phyloP scores from a whole-genome alignment of 1,140 invertebrate species.

The Papilio machaon region DNA sequence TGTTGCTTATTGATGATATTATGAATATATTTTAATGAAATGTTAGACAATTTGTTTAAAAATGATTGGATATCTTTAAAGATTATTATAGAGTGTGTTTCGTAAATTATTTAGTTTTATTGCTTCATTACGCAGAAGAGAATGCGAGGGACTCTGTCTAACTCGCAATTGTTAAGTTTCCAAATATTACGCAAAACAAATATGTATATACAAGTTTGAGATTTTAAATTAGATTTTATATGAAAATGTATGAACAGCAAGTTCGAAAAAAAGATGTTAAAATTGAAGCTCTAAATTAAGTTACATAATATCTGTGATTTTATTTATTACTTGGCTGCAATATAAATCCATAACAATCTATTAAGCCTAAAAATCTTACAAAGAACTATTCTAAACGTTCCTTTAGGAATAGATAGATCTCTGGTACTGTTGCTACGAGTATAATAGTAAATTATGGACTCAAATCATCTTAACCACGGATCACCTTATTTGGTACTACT shows the following conservation, averaged over 20 bases:
- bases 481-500: background rate
- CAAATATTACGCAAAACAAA: conserved; percentile 69
- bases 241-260: conserved; percentile 49
- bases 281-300: conserved; percentile 72
- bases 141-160: conserved; percentile 38
- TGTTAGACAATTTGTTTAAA: conserved; percentile 77
- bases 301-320: conserved; percentile 76
- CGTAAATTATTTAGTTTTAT: conserved; percentile 73
- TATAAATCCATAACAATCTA: conserved; percentile 57
- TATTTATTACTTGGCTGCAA: conserved; percentile 74
- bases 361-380: conserved; percentile 62
- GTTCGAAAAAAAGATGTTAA: conserved; percentile 51
- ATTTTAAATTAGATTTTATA: conserved; percentile 65
- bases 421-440: conserved; percentile 74
- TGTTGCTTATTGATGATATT: conserved; percentile 81
- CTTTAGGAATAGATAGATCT: conserved; percentile 81
- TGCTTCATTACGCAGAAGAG: conserved; percentile 49
- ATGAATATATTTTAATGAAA: conserved; percentile 76
- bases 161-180: conserved; percentile 71
- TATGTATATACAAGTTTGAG: conserved; percentile 63
- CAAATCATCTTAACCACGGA: background rate
- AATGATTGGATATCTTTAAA: conserved; percentile 67
- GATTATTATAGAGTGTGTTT: conserved; percentile 68
- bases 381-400: conserved; percentile 78
- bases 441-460: conserved; percentile 49